Percentiles rank a stretch among this genome's conserved stretches.
phyloP scores from a whole-genome alignment of 1,140 invertebrate species.

The Harpegnathos saltator region DNA sequence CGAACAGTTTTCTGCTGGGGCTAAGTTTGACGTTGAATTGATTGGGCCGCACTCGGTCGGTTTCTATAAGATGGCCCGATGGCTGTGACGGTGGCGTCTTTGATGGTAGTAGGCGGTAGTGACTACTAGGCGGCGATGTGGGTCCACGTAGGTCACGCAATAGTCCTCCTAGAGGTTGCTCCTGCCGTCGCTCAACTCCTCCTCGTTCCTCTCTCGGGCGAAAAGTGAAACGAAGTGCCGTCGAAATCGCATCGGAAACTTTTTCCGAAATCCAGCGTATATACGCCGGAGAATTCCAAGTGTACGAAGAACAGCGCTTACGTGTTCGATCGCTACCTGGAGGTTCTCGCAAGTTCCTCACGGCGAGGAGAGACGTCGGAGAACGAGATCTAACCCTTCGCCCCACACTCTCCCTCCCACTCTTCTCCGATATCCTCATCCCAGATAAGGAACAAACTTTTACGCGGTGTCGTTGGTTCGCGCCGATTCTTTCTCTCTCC shows the following conservation, averaged over 20 bases:
- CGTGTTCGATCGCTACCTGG: constrained; percentile 51
- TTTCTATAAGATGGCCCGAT: constrained; percentile 46
- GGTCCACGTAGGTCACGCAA: constrained; percentile 74
- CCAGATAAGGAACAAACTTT: constrained; percentile 73
- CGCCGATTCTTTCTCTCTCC: constrained; percentile 56
- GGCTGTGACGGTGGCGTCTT: constrained; percentile 26
- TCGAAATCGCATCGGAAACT: constrained; percentile 66
- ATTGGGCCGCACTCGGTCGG: constrained; percentile 77
- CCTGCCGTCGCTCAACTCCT: neutral
- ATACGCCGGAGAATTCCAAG: constrained; percentile 2
- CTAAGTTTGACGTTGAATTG: constrained; percentile 82
- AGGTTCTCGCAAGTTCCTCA: constrained; percentile 17
- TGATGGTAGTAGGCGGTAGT: constrained; percentile 34
- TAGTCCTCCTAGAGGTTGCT: constrained; percentile 5
- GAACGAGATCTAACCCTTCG: constrained; percentile 1
- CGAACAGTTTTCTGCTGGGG: constrained; percentile 70
- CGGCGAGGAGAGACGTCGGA: neutral
- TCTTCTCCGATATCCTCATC: constrained; percentile 59
- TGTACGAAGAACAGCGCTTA: constrained; percentile 37
- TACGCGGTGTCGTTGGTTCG: constrained; percentile 69
- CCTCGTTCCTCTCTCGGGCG: constrained; percentile 16
- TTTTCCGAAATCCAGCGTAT: constrained; percentile 48
- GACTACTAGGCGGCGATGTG: constrained; percentile 62
- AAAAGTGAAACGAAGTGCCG: constrained; percentile 70
- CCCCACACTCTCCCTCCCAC: neutral